Evolutionary conservation across 2,888 invertebrate species (phyloP), one percentile per base, ranked within the genome.

Genomic region (Coenonympha arcania): DNA sequence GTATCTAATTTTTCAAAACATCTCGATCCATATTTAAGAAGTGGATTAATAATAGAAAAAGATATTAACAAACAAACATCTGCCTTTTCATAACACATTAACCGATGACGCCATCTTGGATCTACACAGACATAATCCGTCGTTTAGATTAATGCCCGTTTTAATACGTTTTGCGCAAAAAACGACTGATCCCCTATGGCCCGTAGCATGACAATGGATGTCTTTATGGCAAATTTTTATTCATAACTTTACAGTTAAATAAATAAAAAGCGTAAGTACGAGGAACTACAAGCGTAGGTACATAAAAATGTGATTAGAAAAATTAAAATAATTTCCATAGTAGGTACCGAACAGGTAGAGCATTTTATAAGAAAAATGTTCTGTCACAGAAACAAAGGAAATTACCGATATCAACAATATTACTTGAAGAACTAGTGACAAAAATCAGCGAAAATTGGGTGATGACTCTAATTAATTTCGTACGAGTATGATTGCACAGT

Each of bases 31-130:
- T 26, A 18, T 41, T 36, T 11, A 13, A 45, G 24, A 24, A 45
- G 26, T 19, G 19, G 28, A 11, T 45, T 45, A 45, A 6, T 28
- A 28, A 19, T 36, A 20, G 9, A 50, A 43, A 44, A 31, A 37
- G 2, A 9, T 9, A 24, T 30, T 30, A 6, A 54, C 50, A 58
- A 56, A 56, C 54, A 61, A 61, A 57, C 65, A 65, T 59, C 65
- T 65, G 65, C 60, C 61, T 58, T 50, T 52, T 52, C 55, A 57
- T 54, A 58, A 54, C 41, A 55, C 55, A 60, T 58, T 61, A 64
- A 61, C 60, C 61, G 60, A 42, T 36, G 45, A 56, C 50, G 54
- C 52, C 57, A 57, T 52, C 56, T 57, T 55, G 36, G 51, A 55
- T 48, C n/a, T 57, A 39, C 55, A 62, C 57, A 57, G 57, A 58